These are phyloP conservation scores for Dolichopus griseipennis DNA, from an alignment of 2,888 invertebrate species.

Conservation along the genomic window DNA sequence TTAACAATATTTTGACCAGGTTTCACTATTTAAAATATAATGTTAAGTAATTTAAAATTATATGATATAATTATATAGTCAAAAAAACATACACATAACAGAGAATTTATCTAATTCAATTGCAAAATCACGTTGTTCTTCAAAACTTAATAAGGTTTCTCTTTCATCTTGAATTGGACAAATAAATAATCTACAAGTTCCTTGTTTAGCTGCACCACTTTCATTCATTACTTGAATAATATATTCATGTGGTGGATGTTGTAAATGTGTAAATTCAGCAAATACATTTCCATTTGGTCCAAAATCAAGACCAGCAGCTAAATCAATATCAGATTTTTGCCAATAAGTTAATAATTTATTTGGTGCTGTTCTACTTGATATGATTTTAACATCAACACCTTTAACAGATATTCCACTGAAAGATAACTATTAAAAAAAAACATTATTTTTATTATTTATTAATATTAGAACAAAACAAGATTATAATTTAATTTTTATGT, in stretches of 20 bases:
- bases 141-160: constrained; percentile 48
- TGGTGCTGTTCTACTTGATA: constrained; percentile 29
- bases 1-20: constrained; percentile 59
- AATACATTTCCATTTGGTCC: constrained; percentile 60
- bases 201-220: constrained; percentile 41
- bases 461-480: too few relatives aligned
- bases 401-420: constrained; percentile 22
- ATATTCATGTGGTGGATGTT: constrained; percentile 63
- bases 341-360: constrained; percentile 65
- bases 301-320: constrained; percentile 75
- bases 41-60: neutral
- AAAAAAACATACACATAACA: constrained; percentile 48
- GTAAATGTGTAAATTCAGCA: constrained; percentile 67
- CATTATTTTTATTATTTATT: neutral
- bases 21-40: constrained; percentile 47
- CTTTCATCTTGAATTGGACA: constrained; percentile 59
- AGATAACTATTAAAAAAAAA: neutral
- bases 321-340: constrained; percentile 70
- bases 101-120: constrained; percentile 62
- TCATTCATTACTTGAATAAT: constrained; percentile 53
- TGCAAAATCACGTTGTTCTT: constrained; percentile 53
- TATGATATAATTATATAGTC: too few relatives aligned
- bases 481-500: neutral
- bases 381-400: constrained; percentile 21
- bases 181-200: constrained; percentile 59